Percentiles rank a stretch among this genome's conserved stretches.
phyloP scores from a whole-genome alignment of 2,113 vertebrate species.

The Heloderma charlesbogerti region DNA sequence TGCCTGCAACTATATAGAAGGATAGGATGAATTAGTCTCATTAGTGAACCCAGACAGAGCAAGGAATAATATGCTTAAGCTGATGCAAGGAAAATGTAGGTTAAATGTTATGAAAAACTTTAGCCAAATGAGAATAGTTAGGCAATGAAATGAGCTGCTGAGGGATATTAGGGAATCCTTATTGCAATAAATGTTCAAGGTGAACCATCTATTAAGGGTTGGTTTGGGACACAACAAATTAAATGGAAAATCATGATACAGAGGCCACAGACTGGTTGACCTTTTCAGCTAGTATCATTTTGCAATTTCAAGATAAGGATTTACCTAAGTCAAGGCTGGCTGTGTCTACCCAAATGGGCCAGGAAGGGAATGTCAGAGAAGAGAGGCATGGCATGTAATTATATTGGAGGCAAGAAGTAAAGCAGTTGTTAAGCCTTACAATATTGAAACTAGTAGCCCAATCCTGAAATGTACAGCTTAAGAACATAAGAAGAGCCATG shows the following conservation, averaged over 20 bases:
- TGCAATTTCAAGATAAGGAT: constrained; percentile 42
- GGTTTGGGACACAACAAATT: constrained; percentile 50
- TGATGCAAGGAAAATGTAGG: constrained; percentile 59
- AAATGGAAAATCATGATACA: constrained; percentile 34
- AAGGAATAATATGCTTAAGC: constrained; percentile 58
- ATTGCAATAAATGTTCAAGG: constrained; percentile 43
- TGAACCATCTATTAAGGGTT: constrained; percentile 48
- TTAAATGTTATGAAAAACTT: constrained; percentile 61
- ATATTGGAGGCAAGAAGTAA: constrained; percentile 23
- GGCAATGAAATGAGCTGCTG: constrained; percentile 54
- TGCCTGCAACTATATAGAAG: constrained; percentile 62
- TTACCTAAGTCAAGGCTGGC: constrained; percentile 63
- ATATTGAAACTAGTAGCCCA: not conserved
- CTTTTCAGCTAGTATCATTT: constrained; percentile 51
- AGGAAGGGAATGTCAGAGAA: constrained; percentile 33
- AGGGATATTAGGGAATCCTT: constrained; percentile 39
- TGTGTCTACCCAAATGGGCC: constrained; percentile 34
- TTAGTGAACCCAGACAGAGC: constrained; percentile 67
- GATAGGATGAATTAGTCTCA: constrained; percentile 71
- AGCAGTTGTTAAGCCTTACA: not conserved
- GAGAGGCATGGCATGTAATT: constrained; percentile 40
- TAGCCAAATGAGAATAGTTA: constrained; percentile 47
- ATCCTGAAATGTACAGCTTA: not conserved
- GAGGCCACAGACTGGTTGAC: constrained; percentile 31
- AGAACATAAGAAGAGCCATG: not conserved